A percentile compares a stretch with the other conserved stretches of the same genome.
phyloP scores from a whole-genome alignment of 2,113 vertebrate species.

The Lophius piscatorius region DNA sequence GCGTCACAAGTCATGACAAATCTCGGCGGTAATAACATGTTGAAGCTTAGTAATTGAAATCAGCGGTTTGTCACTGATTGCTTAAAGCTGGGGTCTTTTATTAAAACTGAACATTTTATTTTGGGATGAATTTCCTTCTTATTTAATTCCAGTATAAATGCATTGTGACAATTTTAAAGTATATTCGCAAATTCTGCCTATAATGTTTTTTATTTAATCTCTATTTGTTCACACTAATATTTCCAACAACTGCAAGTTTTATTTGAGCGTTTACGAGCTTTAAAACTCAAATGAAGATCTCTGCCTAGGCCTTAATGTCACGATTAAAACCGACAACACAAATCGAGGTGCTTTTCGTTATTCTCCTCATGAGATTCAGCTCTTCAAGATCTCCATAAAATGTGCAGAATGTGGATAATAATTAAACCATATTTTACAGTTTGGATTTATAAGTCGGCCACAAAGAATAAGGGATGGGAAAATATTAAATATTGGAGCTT shows the following conservation, averaged over 20 bases:
- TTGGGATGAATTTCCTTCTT: background rate
- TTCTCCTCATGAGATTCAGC: too few species aligned
- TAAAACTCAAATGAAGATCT: conserved; percentile 3
- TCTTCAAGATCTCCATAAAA: too few species aligned
- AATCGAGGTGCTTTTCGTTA: background rate
- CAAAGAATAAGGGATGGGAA: too few species aligned
- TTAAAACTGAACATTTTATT: background rate
- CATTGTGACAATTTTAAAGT: too few species aligned
- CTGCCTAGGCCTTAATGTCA: background rate
- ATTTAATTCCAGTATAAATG: background rate
- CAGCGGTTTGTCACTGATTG: background rate
- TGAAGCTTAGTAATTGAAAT: conserved; percentile 20
- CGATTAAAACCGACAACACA: background rate
- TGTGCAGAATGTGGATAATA: too few species aligned
- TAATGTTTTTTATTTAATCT: background rate
- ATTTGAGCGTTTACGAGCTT: background rate
- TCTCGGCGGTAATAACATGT: conserved; percentile 9
- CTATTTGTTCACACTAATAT: background rate
- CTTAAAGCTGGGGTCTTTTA: conserved; percentile 8
- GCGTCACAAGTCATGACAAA: conserved; percentile 24
- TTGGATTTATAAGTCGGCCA: too few species aligned
- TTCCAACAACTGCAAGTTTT: background rate
- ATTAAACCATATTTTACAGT: too few species aligned
- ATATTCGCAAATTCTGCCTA: background rate
- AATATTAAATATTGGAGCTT: too few species aligned